Base-by-base conservation (phyloP, 2,888 invertebrate genomes). In the Endotricha flammealis region DNA sequence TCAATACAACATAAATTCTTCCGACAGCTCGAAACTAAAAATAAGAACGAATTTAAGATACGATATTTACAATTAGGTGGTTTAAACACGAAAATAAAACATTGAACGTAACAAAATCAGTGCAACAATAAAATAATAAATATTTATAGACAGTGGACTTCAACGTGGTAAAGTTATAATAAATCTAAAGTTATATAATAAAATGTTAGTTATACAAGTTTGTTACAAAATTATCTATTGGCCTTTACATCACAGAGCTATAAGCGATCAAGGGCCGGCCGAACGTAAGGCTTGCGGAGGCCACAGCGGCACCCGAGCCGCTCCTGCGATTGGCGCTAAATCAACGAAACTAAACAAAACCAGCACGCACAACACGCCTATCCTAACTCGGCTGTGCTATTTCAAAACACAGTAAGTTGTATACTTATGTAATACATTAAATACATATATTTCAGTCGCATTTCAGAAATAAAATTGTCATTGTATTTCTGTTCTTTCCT, bases 71-170 rank as follows among this genome's bases (percentile, higher is more conserved):
- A 83, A 47, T 77, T 69, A 74, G 79, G 75, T 81, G 72, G 79
- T 79, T 63, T 71, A 77, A 80, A 79, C 75, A 73, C 76, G 79
- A 79, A n/a, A 74, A 80, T 75, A 75, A 77, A 83, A 85, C 78
- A 81, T 77, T 64, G 77, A 83, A 83, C 75, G 68, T 83, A 86
- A 85, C 82, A 85, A 81, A 80, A 75, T 77, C 72, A 75, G 83
- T 85, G 83, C 85, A 86, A 85, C 85, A 85, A 83, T 79, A 71
- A 82, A 80, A 77, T 78, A 82, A 86, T 83, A 82, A 83, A 85
- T 82, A 83, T 77, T 74, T 68, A 69, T 68, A 74, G 72, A 78
- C 64, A 75, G 75, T 78, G 75, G 72, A 75, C 73, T 79, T 78
- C 80, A 82, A 80, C 82, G 75, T 80, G 75, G 80, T 85, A 79